A percentile compares a stretch with the other conserved stretches of the same genome.
phyloP scores from a whole-genome alignment of 2,888 invertebrate species.

The Erebia palarica region DNA sequence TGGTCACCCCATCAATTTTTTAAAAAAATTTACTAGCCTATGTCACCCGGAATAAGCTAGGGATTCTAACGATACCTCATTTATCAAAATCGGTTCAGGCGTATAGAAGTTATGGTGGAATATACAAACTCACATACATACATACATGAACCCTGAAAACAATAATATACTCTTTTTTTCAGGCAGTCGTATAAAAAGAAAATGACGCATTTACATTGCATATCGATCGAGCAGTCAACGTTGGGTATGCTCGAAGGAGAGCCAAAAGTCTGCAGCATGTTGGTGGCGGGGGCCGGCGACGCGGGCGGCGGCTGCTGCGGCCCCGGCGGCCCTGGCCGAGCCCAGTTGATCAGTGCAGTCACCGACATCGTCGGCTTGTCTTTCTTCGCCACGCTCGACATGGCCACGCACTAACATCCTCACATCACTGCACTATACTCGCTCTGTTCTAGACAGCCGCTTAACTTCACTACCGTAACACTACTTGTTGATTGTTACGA shows the following conservation, averaged over 20 bases:
- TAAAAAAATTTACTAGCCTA: too few relatives aligned
- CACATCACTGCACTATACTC: slow-evolving; percentile 67
- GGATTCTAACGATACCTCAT: too few relatives aligned
- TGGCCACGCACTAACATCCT: slow-evolving; percentile 76
- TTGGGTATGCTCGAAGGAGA: slow-evolving; percentile 61
- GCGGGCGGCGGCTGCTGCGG: slow-evolving; percentile 64
- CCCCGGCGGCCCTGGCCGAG: slow-evolving; percentile 75
- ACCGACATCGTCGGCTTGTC: slow-evolving; percentile 94
- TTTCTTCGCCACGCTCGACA: slow-evolving; percentile 89
- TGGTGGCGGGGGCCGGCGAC: slow-evolving; percentile 57
- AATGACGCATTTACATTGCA: slow-evolving; percentile 67
- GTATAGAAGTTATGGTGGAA: too few relatives aligned
- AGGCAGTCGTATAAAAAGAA: not conserved
- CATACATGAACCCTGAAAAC: too few relatives aligned
- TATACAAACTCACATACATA: too few relatives aligned
- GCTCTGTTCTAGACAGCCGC: slow-evolving; percentile 55
- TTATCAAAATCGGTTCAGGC: too few relatives aligned
- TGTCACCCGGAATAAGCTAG: too few relatives aligned
- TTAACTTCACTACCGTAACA: slow-evolving; percentile 51
- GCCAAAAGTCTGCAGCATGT: slow-evolving; percentile 59
- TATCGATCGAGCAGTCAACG: slow-evolving; percentile 73
- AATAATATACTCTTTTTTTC: too few relatives aligned
- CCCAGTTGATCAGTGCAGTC: slow-evolving; percentile 90
- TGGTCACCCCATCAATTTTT: too few relatives aligned
- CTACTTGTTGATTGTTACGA: slow-evolving; percentile 23